Evolutionary conservation across 2,888 invertebrate species (phyloP), one percentile per base, ranked within the genome.

Genomic region (Drosophila kuntzei): DNA sequence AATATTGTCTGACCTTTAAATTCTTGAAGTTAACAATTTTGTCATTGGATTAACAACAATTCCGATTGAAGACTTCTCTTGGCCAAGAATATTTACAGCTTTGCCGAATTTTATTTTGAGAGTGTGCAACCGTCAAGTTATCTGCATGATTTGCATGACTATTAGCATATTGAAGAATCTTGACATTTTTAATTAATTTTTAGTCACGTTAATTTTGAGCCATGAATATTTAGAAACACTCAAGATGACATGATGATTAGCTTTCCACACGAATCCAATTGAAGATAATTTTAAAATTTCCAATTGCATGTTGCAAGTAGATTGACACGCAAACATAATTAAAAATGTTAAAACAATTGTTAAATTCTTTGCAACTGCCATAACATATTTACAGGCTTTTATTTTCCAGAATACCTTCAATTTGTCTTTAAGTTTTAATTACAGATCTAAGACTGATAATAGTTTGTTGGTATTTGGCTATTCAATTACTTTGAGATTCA

Each of bases 1-100:
- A 84, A 87, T 71, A 39, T 20, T 22, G 1, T 22, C 39, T 79
- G 71, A 75, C 72, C 70, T 83, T 82, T 73, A 36, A 41, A 67
- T 54, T 49, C 32, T 32, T 32, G 2, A 20, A 27, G 29, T 3
- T 43, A 41, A 55, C 44, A 51, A 41, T 6, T 25, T 44, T 37
- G 5, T 14, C 36, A 50, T 11, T 32, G 20, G 22, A 7, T 9
- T 36, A 49, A 18, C 49, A 72, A 14, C 5, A 11, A 32, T 32
- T 22, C 25, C 8, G 46, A 1, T 1, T 36, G 11, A 25, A 8
- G 6, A 41, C 47, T 25, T 16, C 5, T 27, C 37, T 29, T 55
- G 18, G 5, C 39, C 39, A 60, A 39, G 53, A 58, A 29, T 49
- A 3, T 53, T 12, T 12, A 16, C 8, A 6, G 11, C 14, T 2